Conservation (phyloP, 1,140 invertebrate species). For the Halictus rubicundus region DNA sequence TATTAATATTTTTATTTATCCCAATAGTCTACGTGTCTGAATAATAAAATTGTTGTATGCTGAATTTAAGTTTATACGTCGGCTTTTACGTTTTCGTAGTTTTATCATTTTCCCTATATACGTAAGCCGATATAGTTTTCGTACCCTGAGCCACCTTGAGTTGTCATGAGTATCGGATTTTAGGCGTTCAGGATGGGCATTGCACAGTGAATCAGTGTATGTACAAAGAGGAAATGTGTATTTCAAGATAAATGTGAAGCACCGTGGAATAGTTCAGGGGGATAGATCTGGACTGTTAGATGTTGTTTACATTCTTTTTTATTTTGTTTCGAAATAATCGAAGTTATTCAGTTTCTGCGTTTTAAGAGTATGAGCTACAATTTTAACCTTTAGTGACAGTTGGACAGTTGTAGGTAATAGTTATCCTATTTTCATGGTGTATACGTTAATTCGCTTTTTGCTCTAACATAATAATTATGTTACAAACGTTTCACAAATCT, state of each 20-base stretch:
- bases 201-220: conserved; percentile 22
- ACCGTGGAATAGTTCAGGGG: not conserved
- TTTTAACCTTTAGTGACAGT: conserved; percentile 58
- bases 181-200: conserved; percentile 7
- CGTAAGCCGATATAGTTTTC: not conserved
- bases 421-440: not conserved
- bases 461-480: not conserved
- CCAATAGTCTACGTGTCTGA: too few species aligned
- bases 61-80: too few species aligned
- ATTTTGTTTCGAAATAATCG: not conserved
- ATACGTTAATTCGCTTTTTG: not conserved
- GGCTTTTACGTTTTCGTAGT: not conserved
- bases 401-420: conserved; percentile 49
- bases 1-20: too few species aligned
- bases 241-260: conserved; percentile 33
- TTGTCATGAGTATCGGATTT: not conserved
- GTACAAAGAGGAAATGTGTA: conserved; percentile 17
- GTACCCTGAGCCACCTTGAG: not conserved
- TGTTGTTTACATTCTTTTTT: conserved; percentile 17
- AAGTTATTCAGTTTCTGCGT: not conserved
- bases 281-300: conserved; percentile 7
- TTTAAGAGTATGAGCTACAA: conserved; percentile 49
- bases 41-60: too few species aligned
- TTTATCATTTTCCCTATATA: not conserved
- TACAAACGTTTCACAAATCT: not conserved